These are phyloP conservation scores for Kryptolebias marmoratus DNA, from an alignment of 2,113 vertebrate species.

Conservation along the genomic window DNA sequence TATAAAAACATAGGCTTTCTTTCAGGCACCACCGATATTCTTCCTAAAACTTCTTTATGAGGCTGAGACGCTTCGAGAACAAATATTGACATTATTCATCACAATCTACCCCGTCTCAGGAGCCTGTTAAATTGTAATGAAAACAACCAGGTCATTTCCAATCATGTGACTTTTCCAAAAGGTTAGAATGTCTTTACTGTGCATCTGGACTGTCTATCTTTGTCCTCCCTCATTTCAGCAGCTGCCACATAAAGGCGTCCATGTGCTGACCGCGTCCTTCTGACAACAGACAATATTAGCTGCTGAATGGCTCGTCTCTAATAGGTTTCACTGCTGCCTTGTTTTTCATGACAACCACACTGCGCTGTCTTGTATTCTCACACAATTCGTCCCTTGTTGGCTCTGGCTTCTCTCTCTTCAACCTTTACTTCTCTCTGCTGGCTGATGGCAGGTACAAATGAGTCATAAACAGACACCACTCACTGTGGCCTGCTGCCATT, in stretches of 20 bases:
- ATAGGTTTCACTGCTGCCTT: slow-evolving; percentile 71
- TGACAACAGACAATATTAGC: slow-evolving; percentile 74
- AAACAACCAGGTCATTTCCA: slow-evolving; percentile 63
- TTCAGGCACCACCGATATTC: slow-evolving; percentile 63
- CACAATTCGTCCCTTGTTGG: slow-evolving; percentile 77
- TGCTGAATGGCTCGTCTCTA: slow-evolving; percentile 77
- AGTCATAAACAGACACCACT: slow-evolving; percentile 76
- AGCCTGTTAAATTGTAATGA: slow-evolving; percentile 44
- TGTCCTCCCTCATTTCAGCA: slow-evolving; percentile 55
- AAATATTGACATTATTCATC: slow-evolving; percentile 39
- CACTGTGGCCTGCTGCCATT: slow-evolving; percentile 68
- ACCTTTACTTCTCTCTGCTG: slow-evolving; percentile 44
- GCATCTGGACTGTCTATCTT: slow-evolving; percentile 47
- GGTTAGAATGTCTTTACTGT: slow-evolving; percentile 52
- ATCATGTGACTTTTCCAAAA: slow-evolving; percentile 61
- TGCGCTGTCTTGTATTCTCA: slow-evolving; percentile 58
- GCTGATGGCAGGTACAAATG: slow-evolving; percentile 77
- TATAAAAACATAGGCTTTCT: slow-evolving; percentile 64
- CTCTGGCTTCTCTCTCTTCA: slow-evolving; percentile 40
- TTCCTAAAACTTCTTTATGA: slow-evolving; percentile 52
- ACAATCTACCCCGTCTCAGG: slow-evolving; percentile 28
- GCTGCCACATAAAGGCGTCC: slow-evolving; percentile 74
- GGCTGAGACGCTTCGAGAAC: slow-evolving; percentile 40
- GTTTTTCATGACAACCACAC: slow-evolving; percentile 77
- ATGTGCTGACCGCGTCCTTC: slow-evolving; percentile 69